Base-by-base conservation (phyloP, 2,888 invertebrate species). In the Mantis religiosa region DNA sequence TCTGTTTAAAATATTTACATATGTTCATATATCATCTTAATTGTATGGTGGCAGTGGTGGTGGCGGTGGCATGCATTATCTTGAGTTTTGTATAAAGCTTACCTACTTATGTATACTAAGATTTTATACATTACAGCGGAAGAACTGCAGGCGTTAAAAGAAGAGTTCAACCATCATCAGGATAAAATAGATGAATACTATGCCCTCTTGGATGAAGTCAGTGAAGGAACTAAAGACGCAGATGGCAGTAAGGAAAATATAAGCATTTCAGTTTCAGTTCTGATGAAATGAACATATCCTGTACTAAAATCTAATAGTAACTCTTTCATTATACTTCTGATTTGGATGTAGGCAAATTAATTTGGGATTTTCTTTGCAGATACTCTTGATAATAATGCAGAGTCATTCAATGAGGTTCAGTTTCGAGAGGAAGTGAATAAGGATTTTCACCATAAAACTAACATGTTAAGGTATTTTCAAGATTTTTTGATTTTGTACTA, bases 171-270 rank as follows among this genome's bases (percentile, higher is more conserved):
- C 28, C 98, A 98, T 92, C 98, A 99, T 92, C 98, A 98, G 92
- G 97, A 98, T 91, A 98, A 98, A 93, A 96, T 98, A 87, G 97
- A 98, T 92, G 96, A 98, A 92, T 98, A 98, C 92, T 97, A 97
- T 92, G 95, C 96, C 84, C 93, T 98, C 89, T 94, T 98, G 88
- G 95, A 95, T 91, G 96, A 97, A 91, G 94, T 96, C 54, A 96
- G 97, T 91, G 93, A 94, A 83, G 94, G 94, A 28, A 93, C 93
- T 90, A 93, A 94, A 84, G 95, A 96, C 91, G 94, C 94, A 81
- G 95, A 95, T 92, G 95, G 96, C 93, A 97, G 97, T 97, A 94
- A 92, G 94, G 92, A 54, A 71, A 15, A 28, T 20, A 20, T 7
- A 25, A 28, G 7, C 27, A 88, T 82, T 25, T 71, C 4, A 71